Base-by-base conservation (phyloP, 2,113 vertebrate species). In the Rhinoderma darwinii region DNA sequence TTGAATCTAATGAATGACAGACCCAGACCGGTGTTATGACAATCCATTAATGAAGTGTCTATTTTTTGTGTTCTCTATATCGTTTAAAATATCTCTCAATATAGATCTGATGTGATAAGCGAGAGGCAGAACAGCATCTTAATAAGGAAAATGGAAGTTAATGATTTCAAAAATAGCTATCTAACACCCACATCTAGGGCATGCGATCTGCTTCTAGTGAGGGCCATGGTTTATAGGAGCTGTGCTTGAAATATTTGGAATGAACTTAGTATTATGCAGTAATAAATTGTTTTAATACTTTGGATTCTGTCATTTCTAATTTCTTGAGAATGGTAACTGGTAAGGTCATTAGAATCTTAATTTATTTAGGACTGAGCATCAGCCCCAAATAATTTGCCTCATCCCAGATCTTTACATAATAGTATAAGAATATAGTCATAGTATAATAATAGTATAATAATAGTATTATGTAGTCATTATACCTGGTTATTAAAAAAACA, bases 21-120 rank as follows among this genome's bases (percentile, higher is more conserved):
- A 51, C 74, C 70, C 80, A 81, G 72, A 91, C 10, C 56, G 85
- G 44, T 88, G 73, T 88, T 91, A 76, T 91, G 87, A 89, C 86
- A 83, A 73, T 75, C 70, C 77, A 68, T 86, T 88, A 86, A 72
- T 75, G 56, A 76, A 88, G 74, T 88, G 74, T 59, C 37, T 56
- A 32, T 82, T 87, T 82, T 78, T 78, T 54, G 35, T 54, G 75
- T 54, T 78, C 75, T 47, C 50, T 39, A 73, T 79, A 88, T 84
- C 63, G 22, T 88, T 91, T 82, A 75, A 84, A 84, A 3, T 88
- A 63, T 80, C 88, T 90, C 35, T 84, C 74, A 88, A 85, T 85
- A 84, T 66, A 81, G 82, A 82, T 75, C 37, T 88, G 70, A 84
- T 41, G 17, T 61, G 84, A 88, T 27, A 22, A 32, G 41, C 39